Evolutionary conservation across 64 coral and sea anemone species (phyloP).

Genomic region (Actinia equina): DNA sequence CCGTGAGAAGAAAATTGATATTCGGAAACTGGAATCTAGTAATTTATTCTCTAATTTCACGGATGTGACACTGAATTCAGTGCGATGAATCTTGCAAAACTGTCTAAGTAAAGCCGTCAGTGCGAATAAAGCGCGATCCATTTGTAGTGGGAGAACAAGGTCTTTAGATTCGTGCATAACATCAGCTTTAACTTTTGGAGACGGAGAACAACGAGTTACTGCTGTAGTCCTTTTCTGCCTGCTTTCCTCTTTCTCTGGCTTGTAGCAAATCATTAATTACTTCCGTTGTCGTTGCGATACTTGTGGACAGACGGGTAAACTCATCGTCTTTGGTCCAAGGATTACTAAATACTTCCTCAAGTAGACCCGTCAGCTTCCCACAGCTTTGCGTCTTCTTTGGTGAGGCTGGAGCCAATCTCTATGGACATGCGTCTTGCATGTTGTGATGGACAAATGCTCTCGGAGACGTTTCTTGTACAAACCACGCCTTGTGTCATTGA

Average conservation of each 20-base stretch:
- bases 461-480: conserved; percentile 29
- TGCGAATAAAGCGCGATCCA: conserved; percentile 27
- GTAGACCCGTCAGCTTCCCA: conserved; percentile 12
- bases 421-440: conserved; percentile 12
- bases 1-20: too few relatives aligned
- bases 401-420: conserved; percentile 50
- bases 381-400: conserved; percentile 50
- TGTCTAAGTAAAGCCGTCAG: conserved; percentile 36
- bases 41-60: too few relatives aligned
- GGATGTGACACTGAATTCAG: too few relatives aligned
- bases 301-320: conserved; percentile 46
- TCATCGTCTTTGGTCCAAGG: conserved; percentile 20
- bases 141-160: conserved; percentile 29
- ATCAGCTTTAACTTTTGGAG: too few relatives aligned
- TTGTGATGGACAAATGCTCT: conserved; percentile 39
- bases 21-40: too few relatives aligned
- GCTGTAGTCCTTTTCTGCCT: conserved; percentile 24
- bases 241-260: conserved; percentile 28
- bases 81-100: conserved; percentile 28
- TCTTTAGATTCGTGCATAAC: conserved; percentile 5
- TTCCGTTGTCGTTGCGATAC: conserved; percentile 12
- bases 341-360: conserved; percentile 30
- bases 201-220: conserved; percentile 10
- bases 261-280: conserved; percentile 39
- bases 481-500: conserved; percentile 47